Evolutionary conservation across 1,140 invertebrate genomes (phyloP).

Genomic region (Helicoverpa armigera): DNA sequence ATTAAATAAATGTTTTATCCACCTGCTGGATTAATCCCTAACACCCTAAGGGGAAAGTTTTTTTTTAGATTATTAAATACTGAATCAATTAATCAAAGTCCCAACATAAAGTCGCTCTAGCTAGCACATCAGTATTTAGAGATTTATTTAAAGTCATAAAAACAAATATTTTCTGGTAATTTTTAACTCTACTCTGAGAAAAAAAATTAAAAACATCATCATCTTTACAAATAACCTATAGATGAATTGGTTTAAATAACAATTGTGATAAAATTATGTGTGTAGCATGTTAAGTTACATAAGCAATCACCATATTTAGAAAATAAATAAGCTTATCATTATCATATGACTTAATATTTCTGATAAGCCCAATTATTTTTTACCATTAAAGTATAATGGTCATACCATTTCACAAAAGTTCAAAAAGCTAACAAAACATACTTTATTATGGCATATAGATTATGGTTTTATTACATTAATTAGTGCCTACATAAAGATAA

Average conservation of each 20-base stretch:
- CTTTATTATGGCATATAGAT: neutral
- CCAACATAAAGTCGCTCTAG: too few species aligned
- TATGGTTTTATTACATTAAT: neutral
- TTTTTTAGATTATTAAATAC: too few species aligned
- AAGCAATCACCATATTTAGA: neutral
- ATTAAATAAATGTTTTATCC: slow-evolving; percentile 44
- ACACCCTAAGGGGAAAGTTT: too few species aligned
- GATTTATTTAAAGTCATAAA: too few species aligned
- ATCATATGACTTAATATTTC: slow-evolving; percentile 10
- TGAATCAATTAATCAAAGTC: too few species aligned
- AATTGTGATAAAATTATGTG: neutral
- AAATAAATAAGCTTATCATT: neutral
- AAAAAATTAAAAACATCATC: neutral
- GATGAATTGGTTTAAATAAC: neutral
- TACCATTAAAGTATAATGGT: neutral
- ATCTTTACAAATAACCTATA: neutral
- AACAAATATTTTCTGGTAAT: too few species aligned
- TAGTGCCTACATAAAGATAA: too few species aligned
- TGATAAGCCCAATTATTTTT: slow-evolving; percentile 13
- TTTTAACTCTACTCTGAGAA: too few species aligned
- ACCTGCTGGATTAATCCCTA: neutral
- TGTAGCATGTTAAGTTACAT: neutral
- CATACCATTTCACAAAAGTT: neutral
- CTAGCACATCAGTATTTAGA: too few species aligned
- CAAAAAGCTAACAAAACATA: slow-evolving; percentile 27